Conservation (phyloP, 2,888 invertebrate genomes). For the Ormyrus nitidulus region DNA sequence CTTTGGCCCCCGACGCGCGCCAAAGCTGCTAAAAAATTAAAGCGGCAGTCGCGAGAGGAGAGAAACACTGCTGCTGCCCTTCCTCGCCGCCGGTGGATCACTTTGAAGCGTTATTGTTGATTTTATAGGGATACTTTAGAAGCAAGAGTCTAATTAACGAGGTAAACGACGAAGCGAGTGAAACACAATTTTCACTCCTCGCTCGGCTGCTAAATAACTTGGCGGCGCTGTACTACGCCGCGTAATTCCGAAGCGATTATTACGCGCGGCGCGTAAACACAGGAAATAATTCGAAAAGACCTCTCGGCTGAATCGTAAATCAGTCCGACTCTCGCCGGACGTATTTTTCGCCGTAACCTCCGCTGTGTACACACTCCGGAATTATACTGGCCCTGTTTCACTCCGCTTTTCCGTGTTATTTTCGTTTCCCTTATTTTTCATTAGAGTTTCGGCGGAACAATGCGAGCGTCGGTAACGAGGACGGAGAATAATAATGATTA, state of each 20-base stretch:
- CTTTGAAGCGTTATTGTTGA: too few relatives aligned
- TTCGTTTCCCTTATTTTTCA: slow-evolving; percentile 31
- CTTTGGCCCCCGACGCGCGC: not conserved
- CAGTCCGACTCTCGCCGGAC: not conserved
- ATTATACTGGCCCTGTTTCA: not conserved
- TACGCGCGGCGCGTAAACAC: not conserved
- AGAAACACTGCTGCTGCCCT: too few relatives aligned
- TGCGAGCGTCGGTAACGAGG: slow-evolving; percentile 28
- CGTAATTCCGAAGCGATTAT: not conserved
- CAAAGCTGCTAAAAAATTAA: too few relatives aligned
- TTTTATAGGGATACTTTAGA: too few relatives aligned
- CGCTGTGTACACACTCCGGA: not conserved
- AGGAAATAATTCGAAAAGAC: slow-evolving; percentile 9
- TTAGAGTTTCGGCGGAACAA: slow-evolving; percentile 14
- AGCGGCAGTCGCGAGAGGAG: too few relatives aligned
- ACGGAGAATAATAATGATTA: slow-evolving; percentile 44
- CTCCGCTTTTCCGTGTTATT: not conserved
- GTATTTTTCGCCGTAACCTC: not conserved
- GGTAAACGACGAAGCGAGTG: not conserved
- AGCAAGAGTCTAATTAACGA: too few relatives aligned
- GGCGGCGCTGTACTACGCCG: too few relatives aligned
- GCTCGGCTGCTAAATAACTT: too few relatives aligned
- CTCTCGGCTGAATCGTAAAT: slow-evolving; percentile 24
- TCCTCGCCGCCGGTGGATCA: too few relatives aligned
- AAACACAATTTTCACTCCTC: not conserved